Evolutionary conservation across 2,888 invertebrate species (phyloP).

Genomic region (Perizoma flavofasciatum): DNA sequence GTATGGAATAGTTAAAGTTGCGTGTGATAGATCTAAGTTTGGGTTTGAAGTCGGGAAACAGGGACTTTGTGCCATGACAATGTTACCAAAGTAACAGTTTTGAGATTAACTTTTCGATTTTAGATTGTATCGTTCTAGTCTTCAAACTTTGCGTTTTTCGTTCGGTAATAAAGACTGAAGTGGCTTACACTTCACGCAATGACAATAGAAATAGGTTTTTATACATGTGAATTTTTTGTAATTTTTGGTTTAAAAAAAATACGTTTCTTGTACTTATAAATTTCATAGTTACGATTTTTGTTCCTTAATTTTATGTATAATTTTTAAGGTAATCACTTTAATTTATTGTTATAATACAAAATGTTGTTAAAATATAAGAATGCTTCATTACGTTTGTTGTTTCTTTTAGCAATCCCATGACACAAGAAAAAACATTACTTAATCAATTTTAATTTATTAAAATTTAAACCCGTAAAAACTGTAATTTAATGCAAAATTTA

Average conservation of each 20-base stretch:
- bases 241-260: conserved; percentile 21
- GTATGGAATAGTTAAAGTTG: neutral
- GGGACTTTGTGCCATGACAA: conserved; percentile 69
- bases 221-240: conserved; percentile 30
- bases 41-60: conserved; percentile 17
- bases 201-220: conserved; percentile 35
- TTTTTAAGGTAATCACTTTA: conserved; percentile 51
- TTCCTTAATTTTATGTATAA: conserved; percentile 69
- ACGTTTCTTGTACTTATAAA: conserved; percentile 22
- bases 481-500: too few relatives aligned
- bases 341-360: conserved; percentile 74
- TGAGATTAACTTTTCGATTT: conserved; percentile 61
- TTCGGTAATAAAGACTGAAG: conserved; percentile 63
- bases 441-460: too few relatives aligned
- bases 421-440: too few relatives aligned
- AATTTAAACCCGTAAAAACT: too few relatives aligned
- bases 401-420: conserved; percentile 31
- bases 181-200: conserved; percentile 33
- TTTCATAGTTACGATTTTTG: conserved; percentile 51
- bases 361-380: conserved; percentile 74
- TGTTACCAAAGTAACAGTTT: conserved; percentile 76
- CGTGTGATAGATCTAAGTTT: conserved; percentile 20
- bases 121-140: conserved; percentile 63
- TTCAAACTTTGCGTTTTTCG: conserved; percentile 50
- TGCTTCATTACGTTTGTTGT: conserved; percentile 55